Conservation (phyloP, 2,888 invertebrate species). For the Linnaemya tessellans region DNA sequence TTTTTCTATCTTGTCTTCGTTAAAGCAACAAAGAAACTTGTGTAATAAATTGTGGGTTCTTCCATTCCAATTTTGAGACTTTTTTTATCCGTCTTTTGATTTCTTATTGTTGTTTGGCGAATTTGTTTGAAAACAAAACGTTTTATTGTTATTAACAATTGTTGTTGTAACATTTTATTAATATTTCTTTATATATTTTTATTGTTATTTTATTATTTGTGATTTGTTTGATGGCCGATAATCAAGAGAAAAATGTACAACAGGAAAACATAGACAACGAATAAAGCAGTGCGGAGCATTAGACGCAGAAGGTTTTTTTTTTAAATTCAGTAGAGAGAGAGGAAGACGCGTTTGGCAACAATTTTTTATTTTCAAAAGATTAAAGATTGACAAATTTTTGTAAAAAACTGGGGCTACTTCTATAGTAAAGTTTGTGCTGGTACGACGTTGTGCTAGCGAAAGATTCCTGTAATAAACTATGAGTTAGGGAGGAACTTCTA, state of each 20-base stretch:
- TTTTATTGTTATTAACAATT: conserved; percentile 65
- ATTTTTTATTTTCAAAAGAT: background rate
- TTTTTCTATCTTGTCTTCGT: conserved; percentile 23
- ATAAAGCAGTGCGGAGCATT: background rate
- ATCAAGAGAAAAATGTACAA: conserved; percentile 46
- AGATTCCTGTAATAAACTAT: background rate
- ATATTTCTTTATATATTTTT: conserved; percentile 70
- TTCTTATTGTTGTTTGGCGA: conserved; percentile 45
- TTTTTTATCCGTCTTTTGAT: conserved; percentile 17
- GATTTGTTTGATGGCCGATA: conserved; percentile 71
- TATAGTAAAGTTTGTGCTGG: background rate
- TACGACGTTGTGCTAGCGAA: background rate
- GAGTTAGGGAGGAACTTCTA: background rate
- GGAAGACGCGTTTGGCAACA: background rate
- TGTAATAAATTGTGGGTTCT: conserved; percentile 60
- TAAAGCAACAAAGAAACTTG: conserved; percentile 59
- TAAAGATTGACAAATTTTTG: background rate
- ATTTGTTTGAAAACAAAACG: conserved; percentile 55
- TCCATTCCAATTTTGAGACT: conserved; percentile 40
- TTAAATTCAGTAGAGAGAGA: background rate
- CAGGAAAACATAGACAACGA: background rate
- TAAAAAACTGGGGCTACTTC: background rate
- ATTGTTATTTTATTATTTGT: conserved; percentile 72
- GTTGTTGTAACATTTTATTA: conserved; percentile 59
- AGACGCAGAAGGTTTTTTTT: conserved; percentile 9